phyloP scores from a whole-genome alignment of 2,888 invertebrate species.

The Hirtodrosophila cameraria region DNA sequence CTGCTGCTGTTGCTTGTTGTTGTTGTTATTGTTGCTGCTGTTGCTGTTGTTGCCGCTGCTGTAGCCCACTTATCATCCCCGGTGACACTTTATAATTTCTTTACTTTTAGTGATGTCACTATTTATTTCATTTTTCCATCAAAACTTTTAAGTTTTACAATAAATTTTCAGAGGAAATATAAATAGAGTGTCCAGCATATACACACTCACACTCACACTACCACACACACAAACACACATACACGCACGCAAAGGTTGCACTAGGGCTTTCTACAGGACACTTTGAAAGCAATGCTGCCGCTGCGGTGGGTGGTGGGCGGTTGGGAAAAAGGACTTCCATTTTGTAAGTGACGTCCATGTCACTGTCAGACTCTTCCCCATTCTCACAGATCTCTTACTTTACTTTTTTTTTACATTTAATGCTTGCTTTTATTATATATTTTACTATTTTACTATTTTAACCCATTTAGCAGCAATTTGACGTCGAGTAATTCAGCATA shows the following conservation, averaged over 20 bases:
- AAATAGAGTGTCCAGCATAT: constrained; percentile 78
- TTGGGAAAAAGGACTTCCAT: constrained; percentile 50
- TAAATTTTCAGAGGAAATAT: constrained; percentile 80
- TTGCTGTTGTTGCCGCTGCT: constrained; percentile 58
- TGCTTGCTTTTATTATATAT: background rate
- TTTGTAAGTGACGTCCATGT: constrained; percentile 78
- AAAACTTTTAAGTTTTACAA: constrained; percentile 83
- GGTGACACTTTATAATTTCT: constrained; percentile 84
- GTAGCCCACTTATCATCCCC: constrained; percentile 84
- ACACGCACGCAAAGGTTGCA: constrained; percentile 45
- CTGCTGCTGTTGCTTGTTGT: constrained; percentile 44
- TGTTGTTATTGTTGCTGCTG: constrained; percentile 47
- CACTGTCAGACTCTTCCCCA: constrained; percentile 67
- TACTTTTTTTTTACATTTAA: constrained; percentile 8
- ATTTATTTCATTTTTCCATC: constrained; percentile 83
- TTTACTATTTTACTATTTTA: no score
- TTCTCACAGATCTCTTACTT: constrained; percentile 25
- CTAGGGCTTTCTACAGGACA: constrained; percentile 36
- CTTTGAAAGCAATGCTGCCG: constrained; percentile 45
- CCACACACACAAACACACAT: constrained; percentile 33
- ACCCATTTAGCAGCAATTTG: constrained; percentile 24
- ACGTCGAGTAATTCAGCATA: constrained; percentile 31
- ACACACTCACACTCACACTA: constrained; percentile 40
- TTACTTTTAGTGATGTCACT: constrained; percentile 84
- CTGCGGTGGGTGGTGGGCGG: constrained; percentile 7